phyloP scores from a whole-genome alignment of 2,888 invertebrate species.

The Elegia similella region DNA sequence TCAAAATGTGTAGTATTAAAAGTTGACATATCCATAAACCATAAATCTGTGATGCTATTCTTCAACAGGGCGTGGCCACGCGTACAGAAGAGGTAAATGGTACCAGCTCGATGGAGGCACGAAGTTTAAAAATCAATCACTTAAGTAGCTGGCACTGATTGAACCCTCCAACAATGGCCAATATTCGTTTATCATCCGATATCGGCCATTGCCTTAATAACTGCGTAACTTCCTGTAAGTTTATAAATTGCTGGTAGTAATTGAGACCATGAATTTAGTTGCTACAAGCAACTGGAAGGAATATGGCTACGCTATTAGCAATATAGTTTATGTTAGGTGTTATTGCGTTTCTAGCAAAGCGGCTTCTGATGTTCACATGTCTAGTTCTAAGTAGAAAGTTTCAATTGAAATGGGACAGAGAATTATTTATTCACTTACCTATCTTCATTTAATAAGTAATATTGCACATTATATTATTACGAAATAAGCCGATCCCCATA shows the following conservation, averaged over 20 bases:
- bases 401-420: too few species aligned
- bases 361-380: too few species aligned
- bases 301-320: too few species aligned
- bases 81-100: slow-evolving; percentile 56
- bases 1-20: too few species aligned
- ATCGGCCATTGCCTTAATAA: background rate
- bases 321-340: too few species aligned
- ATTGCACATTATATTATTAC: background rate
- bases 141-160: slow-evolving; percentile 76
- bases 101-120: slow-evolving; percentile 63
- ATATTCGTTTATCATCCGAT: slow-evolving; percentile 18
- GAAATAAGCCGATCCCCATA: background rate
- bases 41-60: slow-evolving; percentile 20
- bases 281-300: too few species aligned
- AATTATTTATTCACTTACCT: background rate
- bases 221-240: background rate
- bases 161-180: slow-evolving; percentile 56
- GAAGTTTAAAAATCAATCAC: slow-evolving; percentile 75
- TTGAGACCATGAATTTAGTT: background rate
- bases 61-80: slow-evolving; percentile 37
- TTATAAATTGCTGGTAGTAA: background rate
- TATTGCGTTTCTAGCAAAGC: too few species aligned
- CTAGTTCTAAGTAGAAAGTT: too few species aligned
- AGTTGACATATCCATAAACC: slow-evolving; percentile 20
- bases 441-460: background rate